Conservation (phyloP, 2,113 vertebrate species). For the Hoplias malabaricus region DNA sequence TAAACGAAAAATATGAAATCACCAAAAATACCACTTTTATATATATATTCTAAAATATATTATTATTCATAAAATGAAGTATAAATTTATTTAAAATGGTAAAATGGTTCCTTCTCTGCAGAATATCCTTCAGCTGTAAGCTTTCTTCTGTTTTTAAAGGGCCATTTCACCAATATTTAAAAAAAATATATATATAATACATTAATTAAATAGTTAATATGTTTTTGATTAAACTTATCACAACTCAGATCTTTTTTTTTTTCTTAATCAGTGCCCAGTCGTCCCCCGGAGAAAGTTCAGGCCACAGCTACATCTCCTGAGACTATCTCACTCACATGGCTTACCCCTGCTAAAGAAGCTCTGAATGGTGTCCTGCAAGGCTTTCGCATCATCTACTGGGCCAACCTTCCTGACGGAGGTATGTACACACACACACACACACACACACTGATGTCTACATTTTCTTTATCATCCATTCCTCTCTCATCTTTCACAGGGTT, state of each 20-base stretch:
- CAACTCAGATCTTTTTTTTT: neutral
- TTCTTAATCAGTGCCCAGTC: conserved; percentile 84
- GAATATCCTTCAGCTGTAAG: no score
- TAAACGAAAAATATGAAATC: no score
- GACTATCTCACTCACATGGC: conserved; percentile 95
- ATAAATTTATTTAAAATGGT: no score
- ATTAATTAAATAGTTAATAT: no score
- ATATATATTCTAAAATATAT: no score
- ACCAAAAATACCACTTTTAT: no score
- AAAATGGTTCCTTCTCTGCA: no score
- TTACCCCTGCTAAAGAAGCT: conserved; percentile 89
- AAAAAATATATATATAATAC: no score
- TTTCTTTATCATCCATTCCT: neutral
- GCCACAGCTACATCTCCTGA: conserved; percentile 90
- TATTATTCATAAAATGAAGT: no score
- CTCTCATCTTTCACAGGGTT: neutral
- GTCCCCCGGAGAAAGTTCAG: conserved; percentile 94
- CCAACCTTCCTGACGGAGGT: conserved; percentile 98
- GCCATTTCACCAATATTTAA: no score
- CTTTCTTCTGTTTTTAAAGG: no score
- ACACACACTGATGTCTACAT: neutral
- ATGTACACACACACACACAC: conserved; percentile 24
- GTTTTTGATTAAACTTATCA: neutral
- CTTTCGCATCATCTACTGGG: conserved; percentile 97
- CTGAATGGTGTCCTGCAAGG: conserved; percentile 96